Evolutionary conservation across 2,797 vertebrate genomes (phyloP).

Genomic region (Poeciliopsis presidionis): DNA sequence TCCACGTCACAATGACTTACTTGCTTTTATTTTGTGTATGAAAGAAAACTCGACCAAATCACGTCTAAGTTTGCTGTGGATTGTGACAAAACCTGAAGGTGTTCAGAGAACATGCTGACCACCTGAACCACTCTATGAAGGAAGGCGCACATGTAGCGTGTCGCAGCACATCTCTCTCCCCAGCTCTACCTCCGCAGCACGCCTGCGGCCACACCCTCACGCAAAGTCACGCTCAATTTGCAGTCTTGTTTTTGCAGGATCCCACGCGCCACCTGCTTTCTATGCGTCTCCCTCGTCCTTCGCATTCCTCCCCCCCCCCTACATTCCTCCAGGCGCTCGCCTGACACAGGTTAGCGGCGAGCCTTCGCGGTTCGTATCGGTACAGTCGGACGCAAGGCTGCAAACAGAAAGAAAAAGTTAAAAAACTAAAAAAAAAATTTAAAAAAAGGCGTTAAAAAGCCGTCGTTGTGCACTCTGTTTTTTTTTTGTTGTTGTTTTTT

Average conservation of each 20-base stretch:
- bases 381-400: slow-evolving; percentile 22
- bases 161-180: slow-evolving; percentile 1
- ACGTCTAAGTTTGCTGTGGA: not conserved
- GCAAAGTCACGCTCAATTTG: slow-evolving; percentile 13
- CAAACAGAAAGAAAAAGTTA: slow-evolving; percentile 15
- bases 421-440: slow-evolving; percentile 22
- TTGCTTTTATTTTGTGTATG: not conserved
- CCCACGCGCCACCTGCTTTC: slow-evolving; percentile 66
- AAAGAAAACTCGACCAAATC: not conserved
- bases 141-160: not conserved
- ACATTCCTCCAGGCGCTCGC: slow-evolving; percentile 62
- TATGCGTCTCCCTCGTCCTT: slow-evolving; percentile 38
- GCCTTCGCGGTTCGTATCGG: slow-evolving; percentile 12
- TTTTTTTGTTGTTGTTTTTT: too few species aligned
- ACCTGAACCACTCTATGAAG: not conserved
- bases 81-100: not conserved
- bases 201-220: not conserved
- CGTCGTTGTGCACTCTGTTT: slow-evolving; percentile 41
- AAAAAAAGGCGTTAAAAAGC: slow-evolving; percentile 38
- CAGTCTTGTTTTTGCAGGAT: slow-evolving; percentile 12
- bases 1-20: not conserved
- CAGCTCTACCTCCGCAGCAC: slow-evolving; percentile 11
- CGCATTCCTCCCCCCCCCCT: slow-evolving; percentile 49
- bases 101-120: not conserved
- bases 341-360: slow-evolving; percentile 26